phyloP scores from a whole-genome alignment of 92 coral and sea anemone genomes.

The Phymanthus crucifer region DNA sequence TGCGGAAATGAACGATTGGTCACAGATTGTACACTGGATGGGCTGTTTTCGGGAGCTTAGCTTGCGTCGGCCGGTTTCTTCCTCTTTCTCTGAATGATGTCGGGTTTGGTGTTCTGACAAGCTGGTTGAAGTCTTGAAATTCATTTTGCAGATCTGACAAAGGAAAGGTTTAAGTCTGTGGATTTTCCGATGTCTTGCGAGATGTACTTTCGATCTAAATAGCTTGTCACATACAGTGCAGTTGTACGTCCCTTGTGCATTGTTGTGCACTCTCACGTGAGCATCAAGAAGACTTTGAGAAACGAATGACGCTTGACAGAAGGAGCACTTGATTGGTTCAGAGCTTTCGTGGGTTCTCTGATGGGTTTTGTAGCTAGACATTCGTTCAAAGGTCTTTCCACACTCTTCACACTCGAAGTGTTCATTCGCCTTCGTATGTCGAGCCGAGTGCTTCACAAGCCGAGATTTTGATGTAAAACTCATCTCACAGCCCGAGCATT shows the following conservation, averaged over 20 bases:
- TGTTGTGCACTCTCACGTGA: conserved; percentile 16
- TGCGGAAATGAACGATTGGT: conserved; percentile 11
- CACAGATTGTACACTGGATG: conserved; percentile 16
- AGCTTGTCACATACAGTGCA: conserved; percentile 29
- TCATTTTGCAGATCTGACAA: conserved; percentile 21
- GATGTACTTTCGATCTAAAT: conserved; percentile 9
- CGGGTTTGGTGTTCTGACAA: conserved; percentile 12
- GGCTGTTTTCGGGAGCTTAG: neutral
- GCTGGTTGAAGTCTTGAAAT: conserved; percentile 10
- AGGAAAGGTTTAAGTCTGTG: conserved; percentile 11
- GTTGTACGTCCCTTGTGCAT: neutral
- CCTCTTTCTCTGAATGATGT: neutral
- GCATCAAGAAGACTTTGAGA: conserved; percentile 10
- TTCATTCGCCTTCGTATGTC: neutral
- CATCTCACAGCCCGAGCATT: conserved; percentile 20
- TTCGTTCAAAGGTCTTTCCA: conserved; percentile 10
- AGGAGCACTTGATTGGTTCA: conserved; percentile 8
- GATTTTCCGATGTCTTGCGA: conserved; percentile 14
- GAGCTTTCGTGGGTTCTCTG: conserved; percentile 11
- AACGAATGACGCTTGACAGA: conserved; percentile 11
- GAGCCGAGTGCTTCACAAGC: neutral
- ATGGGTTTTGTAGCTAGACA: conserved; percentile 29
- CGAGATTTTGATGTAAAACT: neutral
- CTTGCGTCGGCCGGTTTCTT: neutral
- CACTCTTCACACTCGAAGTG: conserved; percentile 20